phyloP scores from a whole-genome alignment of 2,888 invertebrate genomes.

The Molanna angustata region DNA sequence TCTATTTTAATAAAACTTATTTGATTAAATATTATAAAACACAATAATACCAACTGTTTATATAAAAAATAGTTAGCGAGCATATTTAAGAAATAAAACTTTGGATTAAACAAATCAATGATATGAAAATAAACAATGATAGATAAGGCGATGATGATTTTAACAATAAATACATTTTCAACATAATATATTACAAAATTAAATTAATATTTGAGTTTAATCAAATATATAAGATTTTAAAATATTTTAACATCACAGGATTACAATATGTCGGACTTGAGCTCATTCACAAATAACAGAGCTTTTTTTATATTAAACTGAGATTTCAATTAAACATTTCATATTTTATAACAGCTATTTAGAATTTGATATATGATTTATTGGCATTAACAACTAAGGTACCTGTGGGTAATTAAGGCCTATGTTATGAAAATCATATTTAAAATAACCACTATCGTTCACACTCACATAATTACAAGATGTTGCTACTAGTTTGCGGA shows the following conservation, averaged over 20 bases:
- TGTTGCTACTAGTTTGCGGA: too few relatives aligned
- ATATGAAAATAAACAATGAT: conserved; percentile 1
- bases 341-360: not conserved
- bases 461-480: too few relatives aligned
- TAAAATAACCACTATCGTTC: too few relatives aligned
- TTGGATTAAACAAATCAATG: not conserved
- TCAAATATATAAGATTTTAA: not conserved
- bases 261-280: not conserved
- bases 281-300: not conserved
- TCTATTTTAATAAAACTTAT: too few relatives aligned
- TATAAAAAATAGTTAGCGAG: too few relatives aligned
- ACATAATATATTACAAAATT: not conserved
- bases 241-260: conserved; percentile 16
- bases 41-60: too few relatives aligned
- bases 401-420: too few relatives aligned
- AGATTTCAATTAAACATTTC: not conserved
- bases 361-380: not conserved
- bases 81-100: conserved; percentile 2
- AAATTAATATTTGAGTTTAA: not conserved
- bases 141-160: conserved; percentile 1
- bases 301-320: too few relatives aligned
- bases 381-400: too few relatives aligned
- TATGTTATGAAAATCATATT: too few relatives aligned
- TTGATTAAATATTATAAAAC: too few relatives aligned
- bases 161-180: conserved; percentile 6